A percentile compares a stretch with the other conserved stretches of the same genome.
These are phyloP conservation scores for Turdus rufiventris DNA, from an alignment of 2,113 vertebrate genomes.

Conservation along the genomic window DNA sequence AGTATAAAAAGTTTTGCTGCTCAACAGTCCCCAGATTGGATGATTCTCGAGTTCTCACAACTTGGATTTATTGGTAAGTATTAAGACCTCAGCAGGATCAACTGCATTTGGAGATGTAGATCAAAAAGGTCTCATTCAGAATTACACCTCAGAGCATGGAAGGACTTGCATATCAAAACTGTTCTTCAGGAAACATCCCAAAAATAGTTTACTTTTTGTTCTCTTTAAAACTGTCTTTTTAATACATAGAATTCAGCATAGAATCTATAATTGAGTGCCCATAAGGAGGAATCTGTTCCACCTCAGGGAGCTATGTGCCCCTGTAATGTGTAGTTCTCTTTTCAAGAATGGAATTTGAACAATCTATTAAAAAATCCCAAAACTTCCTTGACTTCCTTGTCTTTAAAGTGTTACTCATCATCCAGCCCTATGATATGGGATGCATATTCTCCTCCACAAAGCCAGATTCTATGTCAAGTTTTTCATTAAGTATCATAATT, in stretches of 20 bases:
- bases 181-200: neutral
- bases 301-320: neutral
- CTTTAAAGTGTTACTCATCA: no score
- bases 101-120: neutral
- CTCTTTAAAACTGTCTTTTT: neutral
- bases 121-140: neutral
- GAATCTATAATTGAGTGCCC: neutral
- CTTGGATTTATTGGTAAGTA: constrained; percentile 82
- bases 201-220: neutral
- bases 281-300: neutral
- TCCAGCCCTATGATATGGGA: no score
- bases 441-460: neutral
- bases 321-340: neutral
- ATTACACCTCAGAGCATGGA: neutral
- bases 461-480: neutral
- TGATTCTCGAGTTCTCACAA: constrained; percentile 76
- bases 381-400: neutral
- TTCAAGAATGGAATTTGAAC: neutral
- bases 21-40: constrained; percentile 68
- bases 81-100: neutral
- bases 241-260: neutral
- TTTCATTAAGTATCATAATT: neutral
- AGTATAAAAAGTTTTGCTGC: constrained; percentile 63
- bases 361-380: neutral
- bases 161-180: neutral